These are phyloP conservation scores for Pampusana beccarii DNA, from an alignment of 2,113 vertebrate genomes.

Conservation along the genomic window DNA sequence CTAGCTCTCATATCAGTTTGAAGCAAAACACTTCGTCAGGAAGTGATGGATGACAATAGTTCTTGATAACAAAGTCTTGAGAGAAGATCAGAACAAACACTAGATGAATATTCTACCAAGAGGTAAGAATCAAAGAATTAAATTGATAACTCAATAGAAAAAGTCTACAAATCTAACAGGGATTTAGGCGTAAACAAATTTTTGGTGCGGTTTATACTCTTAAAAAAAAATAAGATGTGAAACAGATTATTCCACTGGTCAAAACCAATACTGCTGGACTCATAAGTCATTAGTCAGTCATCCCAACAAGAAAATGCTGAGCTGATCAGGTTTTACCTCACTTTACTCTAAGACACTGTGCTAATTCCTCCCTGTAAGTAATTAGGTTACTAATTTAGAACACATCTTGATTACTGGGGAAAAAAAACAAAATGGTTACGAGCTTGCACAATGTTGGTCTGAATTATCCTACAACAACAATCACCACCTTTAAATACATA, in stretches of 20 bases:
- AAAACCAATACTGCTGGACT: not conserved
- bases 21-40: not conserved
- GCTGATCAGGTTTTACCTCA: conserved; percentile 57
- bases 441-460: not conserved
- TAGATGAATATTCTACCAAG: not conserved
- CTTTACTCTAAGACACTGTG: conserved; percentile 38
- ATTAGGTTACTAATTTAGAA: conserved; percentile 61
- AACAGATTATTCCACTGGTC: not conserved
- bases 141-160: not conserved
- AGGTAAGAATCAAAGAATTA: not conserved
- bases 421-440: not conserved
- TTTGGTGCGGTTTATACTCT: not conserved
- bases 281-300: not conserved
- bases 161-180: not conserved
- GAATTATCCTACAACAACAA: not conserved
- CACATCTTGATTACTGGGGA: not conserved
- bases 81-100: not conserved
- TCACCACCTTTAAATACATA: not conserved
- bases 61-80: not conserved
- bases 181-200: not conserved
- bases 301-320: not conserved
- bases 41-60: rapidly evolving
- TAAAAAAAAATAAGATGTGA: not conserved
- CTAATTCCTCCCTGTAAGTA: conserved; percentile 49
- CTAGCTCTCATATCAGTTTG: not conserved